These are phyloP conservation scores for Rapana venosa DNA, from an alignment of 2,888 invertebrate species.

Conservation along the genomic window DNA sequence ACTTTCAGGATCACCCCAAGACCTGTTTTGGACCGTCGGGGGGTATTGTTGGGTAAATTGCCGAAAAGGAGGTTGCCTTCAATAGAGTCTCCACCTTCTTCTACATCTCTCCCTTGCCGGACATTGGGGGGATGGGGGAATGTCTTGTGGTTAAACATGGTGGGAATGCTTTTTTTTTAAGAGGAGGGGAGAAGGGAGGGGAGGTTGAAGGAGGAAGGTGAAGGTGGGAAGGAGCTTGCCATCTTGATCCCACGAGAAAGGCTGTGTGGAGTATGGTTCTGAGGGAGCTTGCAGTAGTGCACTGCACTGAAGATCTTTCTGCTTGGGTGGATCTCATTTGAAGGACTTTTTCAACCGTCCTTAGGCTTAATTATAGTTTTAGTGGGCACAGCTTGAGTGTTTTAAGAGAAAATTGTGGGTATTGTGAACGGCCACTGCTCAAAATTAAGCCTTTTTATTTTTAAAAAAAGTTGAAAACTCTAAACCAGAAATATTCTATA, in stretches of 20 bases:
- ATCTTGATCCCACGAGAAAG: conserved; percentile 19
- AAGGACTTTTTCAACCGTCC: too few species aligned
- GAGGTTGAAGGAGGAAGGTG: neutral
- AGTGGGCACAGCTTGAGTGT: too few species aligned
- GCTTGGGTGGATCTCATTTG: too few species aligned
- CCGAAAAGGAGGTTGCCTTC: neutral
- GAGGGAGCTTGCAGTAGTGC: too few species aligned
- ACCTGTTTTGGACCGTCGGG: neutral
- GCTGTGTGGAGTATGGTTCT: neutral
- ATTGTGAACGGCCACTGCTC: too few species aligned
- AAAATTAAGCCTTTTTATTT: too few species aligned
- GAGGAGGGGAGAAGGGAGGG: neutral
- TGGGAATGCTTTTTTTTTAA: neutral
- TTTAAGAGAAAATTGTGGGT: too few species aligned
- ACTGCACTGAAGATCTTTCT: too few species aligned
- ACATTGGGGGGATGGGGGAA: neutral
- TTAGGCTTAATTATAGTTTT: too few species aligned
- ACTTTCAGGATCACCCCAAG: neutral
- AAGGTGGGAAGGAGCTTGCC: neutral
- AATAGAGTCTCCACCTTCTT: neutral
- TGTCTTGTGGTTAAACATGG: conserved; percentile 20
- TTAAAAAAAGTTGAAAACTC: too few species aligned
- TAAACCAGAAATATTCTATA: neutral
- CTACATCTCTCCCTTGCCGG: neutral
- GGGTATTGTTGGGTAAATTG: conserved; percentile 22